A percentile compares a stretch with the other conserved stretches of the same genome.
These are phyloP conservation scores for Ligdia adustata DNA, from an alignment of 2,888 invertebrate species.

Conservation along the genomic window DNA sequence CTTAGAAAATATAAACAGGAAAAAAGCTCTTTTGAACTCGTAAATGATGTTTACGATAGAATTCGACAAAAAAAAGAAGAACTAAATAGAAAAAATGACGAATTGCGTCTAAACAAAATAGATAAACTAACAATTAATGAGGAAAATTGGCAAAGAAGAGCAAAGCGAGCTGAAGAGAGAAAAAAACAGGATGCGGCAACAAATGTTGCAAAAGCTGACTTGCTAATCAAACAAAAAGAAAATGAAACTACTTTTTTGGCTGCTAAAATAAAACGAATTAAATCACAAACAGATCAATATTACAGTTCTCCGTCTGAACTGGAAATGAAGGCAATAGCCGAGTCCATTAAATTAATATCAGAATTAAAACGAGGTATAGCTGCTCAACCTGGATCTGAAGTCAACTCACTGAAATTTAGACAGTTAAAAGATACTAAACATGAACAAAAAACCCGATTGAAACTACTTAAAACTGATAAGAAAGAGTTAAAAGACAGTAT, in stretches of 20 bases:
- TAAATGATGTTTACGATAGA: constrained; percentile 52
- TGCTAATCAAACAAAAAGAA: constrained; percentile 1
- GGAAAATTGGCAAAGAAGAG: too few species aligned
- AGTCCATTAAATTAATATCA: too few species aligned
- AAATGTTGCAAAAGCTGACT: constrained; percentile 2
- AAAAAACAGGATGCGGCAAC: constrained; percentile 1
- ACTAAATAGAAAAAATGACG: constrained; percentile 25
- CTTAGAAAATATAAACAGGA: constrained; percentile 18
- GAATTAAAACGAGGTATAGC: background rate
- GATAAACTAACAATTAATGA: too few species aligned
- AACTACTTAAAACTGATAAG: background rate
- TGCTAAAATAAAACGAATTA: background rate
- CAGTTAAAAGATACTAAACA: too few species aligned
- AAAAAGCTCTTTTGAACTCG: constrained; percentile 57
- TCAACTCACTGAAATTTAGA: background rate
- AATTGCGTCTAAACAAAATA: constrained; percentile 29
- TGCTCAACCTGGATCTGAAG: background rate
- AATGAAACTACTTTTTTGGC: too few species aligned
- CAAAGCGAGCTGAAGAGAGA: constrained; percentile 16
- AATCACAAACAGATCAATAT: background rate
- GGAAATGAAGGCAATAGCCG: background rate
- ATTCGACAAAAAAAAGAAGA: constrained; percentile 37
- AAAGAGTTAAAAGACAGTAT: background rate
- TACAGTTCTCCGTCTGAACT: too few species aligned
- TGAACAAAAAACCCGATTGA: background rate